phyloP scores from a whole-genome alignment of 92 coral and sea anemone genomes.

The Diadumene lineata region DNA sequence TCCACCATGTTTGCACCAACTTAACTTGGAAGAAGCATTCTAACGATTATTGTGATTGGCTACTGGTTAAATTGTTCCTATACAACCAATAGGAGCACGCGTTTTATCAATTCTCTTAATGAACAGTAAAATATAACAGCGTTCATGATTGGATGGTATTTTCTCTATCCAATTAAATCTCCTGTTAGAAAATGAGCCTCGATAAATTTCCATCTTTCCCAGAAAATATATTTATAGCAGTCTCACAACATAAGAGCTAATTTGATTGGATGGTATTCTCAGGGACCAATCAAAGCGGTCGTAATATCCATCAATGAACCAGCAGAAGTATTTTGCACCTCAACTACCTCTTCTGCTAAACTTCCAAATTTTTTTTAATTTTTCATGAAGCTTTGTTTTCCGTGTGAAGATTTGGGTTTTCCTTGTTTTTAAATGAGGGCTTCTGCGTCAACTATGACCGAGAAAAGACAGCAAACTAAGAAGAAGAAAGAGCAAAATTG shows the following conservation, averaged over 20 bases:
- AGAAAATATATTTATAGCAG: neutral
- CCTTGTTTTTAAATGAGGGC: neutral
- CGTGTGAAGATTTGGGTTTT: neutral
- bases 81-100: too few species aligned
- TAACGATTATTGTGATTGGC: neutral
- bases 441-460: neutral
- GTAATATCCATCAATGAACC: neutral
- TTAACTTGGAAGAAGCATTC: neutral
- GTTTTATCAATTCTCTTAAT: too few species aligned
- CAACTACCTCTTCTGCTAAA: too few species aligned
- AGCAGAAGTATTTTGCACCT: neutral
- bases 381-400: too few species aligned
- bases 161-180: neutral
- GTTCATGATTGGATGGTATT: neutral
- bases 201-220: neutral
- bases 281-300: neutral
- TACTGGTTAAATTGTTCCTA: too few species aligned
- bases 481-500: too few species aligned
- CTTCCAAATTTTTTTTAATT: too few species aligned
- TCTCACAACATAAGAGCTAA: neutral
- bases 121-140: constrained; percentile 4
- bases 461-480: neutral
- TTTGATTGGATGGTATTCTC: constrained; percentile 1
- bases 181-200: neutral
- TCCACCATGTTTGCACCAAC: too few species aligned